phyloP scores from a whole-genome alignment of 2,888 invertebrate species.

The Macrosoma leucophasiata region DNA sequence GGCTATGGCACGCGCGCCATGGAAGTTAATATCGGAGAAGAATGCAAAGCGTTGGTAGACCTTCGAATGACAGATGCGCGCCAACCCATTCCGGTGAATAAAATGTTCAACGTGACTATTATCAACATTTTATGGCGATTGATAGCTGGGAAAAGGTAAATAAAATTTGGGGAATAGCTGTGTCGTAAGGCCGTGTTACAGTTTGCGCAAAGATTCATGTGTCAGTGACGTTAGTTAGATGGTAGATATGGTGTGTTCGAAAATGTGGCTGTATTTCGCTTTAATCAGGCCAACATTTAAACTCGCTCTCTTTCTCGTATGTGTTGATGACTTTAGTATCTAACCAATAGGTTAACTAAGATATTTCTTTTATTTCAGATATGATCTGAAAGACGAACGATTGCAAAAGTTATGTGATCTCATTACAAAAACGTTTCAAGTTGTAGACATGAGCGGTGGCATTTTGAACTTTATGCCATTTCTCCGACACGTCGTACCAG shows the following conservation, averaged over 20 bases:
- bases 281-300: too few species aligned
- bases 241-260: too few species aligned
- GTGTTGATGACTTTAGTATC: too few species aligned
- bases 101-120: constrained; percentile 78
- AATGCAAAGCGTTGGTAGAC: constrained; percentile 75
- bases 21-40: constrained; percentile 76
- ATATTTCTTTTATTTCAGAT: constrained; percentile 42
- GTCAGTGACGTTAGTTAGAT: too few species aligned
- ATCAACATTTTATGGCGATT: constrained; percentile 83
- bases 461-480: constrained; percentile 82
- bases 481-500: constrained; percentile 78
- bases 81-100: constrained; percentile 65
- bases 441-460: constrained; percentile 82
- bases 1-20: constrained; percentile 78
- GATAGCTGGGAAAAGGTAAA: constrained; percentile 78
- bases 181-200: too few species aligned
- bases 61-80: constrained; percentile 44
- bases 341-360: too few species aligned
- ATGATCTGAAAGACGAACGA: constrained; percentile 74
- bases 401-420: constrained; percentile 71
- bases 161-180: background rate
- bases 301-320: too few species aligned
- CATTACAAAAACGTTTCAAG: constrained; percentile 78
- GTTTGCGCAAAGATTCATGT: too few species aligned
- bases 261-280: too few species aligned